phyloP scores from a whole-genome alignment of 2,113 vertebrate genomes.

The Spheniscus mendiculus region DNA sequence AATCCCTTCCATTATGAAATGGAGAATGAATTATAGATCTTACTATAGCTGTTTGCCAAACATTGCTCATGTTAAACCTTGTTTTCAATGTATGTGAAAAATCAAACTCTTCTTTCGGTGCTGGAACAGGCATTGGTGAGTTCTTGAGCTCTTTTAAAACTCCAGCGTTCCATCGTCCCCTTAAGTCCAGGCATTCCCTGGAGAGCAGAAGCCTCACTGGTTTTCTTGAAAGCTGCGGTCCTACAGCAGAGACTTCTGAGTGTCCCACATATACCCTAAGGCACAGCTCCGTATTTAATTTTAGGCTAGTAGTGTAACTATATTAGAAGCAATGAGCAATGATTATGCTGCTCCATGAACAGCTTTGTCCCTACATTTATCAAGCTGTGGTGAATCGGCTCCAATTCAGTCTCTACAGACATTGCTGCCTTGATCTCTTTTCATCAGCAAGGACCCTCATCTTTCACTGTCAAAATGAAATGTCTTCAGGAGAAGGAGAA shows the following conservation, averaged over 20 bases:
- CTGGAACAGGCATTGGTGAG: neutral
- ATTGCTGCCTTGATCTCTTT: neutral
- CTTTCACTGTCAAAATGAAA: neutral
- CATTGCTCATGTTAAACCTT: neutral
- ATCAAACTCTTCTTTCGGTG: neutral
- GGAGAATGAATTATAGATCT: neutral
- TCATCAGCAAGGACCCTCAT: neutral
- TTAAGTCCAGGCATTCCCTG: neutral
- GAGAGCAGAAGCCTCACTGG: neutral
- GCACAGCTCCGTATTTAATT: neutral
- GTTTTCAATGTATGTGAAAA: neutral
- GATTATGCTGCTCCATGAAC: neutral
- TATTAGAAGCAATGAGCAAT: neutral
- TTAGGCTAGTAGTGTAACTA: neutral
- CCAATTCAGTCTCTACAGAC: neutral
- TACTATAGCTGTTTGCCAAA: neutral
- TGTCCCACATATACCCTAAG: neutral
- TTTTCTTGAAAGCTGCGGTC: neutral
- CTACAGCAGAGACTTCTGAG: neutral
- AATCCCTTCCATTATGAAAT: neutral
- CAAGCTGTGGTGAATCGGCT: neutral
- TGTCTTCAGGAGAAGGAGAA: neutral
- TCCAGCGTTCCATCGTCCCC: rapidly evolving
- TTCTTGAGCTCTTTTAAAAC: neutral
- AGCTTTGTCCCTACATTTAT: neutral